A percentile compares a stretch with the other conserved stretches of the same genome.
phyloP scores from a whole-genome alignment of 2,888 invertebrate genomes.

The Drosophila vallismaia region DNA sequence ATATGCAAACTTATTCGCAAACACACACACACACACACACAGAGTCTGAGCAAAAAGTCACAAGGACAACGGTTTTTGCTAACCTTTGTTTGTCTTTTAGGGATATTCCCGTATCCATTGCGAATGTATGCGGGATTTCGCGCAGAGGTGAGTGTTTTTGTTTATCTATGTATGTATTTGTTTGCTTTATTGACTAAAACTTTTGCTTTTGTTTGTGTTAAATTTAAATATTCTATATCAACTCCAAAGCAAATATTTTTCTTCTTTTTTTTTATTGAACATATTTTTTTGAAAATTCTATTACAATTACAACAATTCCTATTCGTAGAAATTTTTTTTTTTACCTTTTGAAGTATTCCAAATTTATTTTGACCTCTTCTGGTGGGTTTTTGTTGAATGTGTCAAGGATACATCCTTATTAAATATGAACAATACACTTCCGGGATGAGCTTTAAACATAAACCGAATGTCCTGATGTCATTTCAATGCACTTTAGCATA shows the following conservation, averaged over 20 bases:
- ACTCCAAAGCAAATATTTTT: too few relatives aligned
- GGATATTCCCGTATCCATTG: constrained; percentile 17
- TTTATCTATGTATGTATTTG: constrained; percentile 39
- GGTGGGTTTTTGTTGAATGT: too few relatives aligned
- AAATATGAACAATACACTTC: constrained; percentile 9
- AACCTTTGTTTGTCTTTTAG: constrained; percentile 59
- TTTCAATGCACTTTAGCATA: constrained; percentile 33
- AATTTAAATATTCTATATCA: not conserved
- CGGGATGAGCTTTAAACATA: constrained; percentile 16
- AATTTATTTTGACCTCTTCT: too few relatives aligned
- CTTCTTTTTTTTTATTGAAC: too few relatives aligned
- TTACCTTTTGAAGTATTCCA: too few relatives aligned
- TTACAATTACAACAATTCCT: too few relatives aligned
- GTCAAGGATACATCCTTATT: not conserved
- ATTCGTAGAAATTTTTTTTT: too few relatives aligned
- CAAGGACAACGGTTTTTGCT: constrained; percentile 53
- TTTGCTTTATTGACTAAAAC: constrained; percentile 64
- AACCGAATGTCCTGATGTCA: constrained; percentile 25
- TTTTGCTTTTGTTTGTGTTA: constrained; percentile 38
- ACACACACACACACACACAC: not conserved
- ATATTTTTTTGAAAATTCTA: too few relatives aligned
- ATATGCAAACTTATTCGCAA: constrained; percentile 23
- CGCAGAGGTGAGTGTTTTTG: constrained; percentile 42
- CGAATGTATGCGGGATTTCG: constrained; percentile 16
- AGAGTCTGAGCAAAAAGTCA: constrained; percentile 57